phyloP scores from a whole-genome alignment of 1,140 invertebrate genomes.

The Drosophila ironensis region DNA sequence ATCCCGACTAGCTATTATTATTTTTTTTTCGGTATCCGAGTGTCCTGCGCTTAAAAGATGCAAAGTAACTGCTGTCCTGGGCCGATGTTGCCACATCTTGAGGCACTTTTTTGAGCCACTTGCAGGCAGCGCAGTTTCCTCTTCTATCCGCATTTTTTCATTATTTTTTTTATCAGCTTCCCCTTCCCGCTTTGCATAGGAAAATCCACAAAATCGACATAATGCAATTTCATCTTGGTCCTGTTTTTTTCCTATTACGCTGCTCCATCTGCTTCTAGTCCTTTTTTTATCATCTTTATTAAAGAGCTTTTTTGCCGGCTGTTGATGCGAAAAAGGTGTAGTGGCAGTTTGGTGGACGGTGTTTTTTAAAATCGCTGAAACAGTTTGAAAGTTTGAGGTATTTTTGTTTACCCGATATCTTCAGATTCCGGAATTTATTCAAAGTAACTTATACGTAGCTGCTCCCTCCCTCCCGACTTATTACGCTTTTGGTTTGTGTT shows the following conservation, averaged over 20 bases:
- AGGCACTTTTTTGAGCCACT: constrained; percentile 48
- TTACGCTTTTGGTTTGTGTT: constrained; percentile 7
- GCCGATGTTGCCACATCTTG: constrained; percentile 57
- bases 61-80: constrained; percentile 48
- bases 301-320: constrained; percentile 11
- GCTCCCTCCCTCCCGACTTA: neutral
- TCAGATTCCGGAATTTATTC: too few species aligned
- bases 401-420: neutral
- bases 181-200: constrained; percentile 33
- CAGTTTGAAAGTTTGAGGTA: neutral
- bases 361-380: constrained; percentile 15
- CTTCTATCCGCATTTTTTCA: constrained; percentile 19
- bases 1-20: too few species aligned
- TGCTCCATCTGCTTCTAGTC: constrained; percentile 15
- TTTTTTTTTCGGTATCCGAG: neutral
- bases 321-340: neutral
- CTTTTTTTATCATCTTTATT: constrained; percentile 37
- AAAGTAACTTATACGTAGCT: too few species aligned
- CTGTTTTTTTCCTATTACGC: constrained; percentile 15
- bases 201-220: constrained; percentile 76
- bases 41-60: constrained; percentile 40
- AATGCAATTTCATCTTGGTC: constrained; percentile 69
- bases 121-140: constrained; percentile 44
- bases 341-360: neutral
- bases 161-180: constrained; percentile 15